Evolutionary conservation across 2,113 vertebrate species (phyloP).

Genomic region (Hemichromis elongatus): DNA sequence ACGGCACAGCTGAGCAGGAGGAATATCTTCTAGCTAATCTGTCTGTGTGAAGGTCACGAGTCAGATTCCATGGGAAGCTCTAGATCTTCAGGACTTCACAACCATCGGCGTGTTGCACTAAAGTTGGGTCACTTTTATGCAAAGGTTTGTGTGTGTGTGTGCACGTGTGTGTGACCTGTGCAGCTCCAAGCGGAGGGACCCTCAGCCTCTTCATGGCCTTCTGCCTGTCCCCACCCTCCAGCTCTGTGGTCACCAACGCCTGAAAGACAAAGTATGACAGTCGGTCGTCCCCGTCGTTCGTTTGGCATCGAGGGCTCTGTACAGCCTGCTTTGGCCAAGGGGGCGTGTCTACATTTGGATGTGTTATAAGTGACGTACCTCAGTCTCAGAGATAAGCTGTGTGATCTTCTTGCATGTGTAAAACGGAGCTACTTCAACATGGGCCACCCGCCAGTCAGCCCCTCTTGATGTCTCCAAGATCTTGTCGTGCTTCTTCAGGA

Average conservation of each 20-base stretch:
- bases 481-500: slow-evolving; percentile 99
- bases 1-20: not conserved
- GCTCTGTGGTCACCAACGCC: slow-evolving; percentile 92
- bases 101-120: not conserved
- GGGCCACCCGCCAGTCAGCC: slow-evolving; percentile 92
- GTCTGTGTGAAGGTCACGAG: not conserved
- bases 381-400: slow-evolving; percentile 96
- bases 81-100: not conserved
- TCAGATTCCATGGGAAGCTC: not conserved
- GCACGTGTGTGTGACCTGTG: slow-evolving; percentile 78
- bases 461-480: slow-evolving; percentile 93
- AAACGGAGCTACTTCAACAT: slow-evolving; percentile 96
- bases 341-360: not conserved
- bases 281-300: not conserved
- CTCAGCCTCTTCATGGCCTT: slow-evolving; percentile 97
- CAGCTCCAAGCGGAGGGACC: slow-evolving; percentile 94
- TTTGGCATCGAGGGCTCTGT: accelerated
- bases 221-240: slow-evolving; percentile 96
- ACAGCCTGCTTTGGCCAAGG: not conserved
- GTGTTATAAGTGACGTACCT: slow-evolving; percentile 69
- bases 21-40: not conserved
- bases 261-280: slow-evolving; percentile 35
- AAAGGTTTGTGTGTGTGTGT: not conserved
- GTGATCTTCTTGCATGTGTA: slow-evolving; percentile 99
- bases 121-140: not conserved